Evolutionary conservation across 2,888 invertebrate species (phyloP).

Genomic region (Caenorhabditis parvicauda): DNA sequence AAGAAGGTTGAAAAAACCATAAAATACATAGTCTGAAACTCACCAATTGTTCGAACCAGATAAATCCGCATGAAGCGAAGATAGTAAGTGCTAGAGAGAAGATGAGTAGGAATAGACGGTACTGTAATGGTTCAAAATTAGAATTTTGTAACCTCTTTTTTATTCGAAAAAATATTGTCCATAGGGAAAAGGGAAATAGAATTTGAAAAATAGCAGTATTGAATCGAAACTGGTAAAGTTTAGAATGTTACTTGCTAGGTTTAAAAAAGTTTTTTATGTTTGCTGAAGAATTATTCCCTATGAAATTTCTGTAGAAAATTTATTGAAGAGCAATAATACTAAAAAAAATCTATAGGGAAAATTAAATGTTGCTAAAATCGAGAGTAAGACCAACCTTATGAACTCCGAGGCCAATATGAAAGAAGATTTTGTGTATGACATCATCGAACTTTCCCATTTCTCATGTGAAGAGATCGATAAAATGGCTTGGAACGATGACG

Average conservation of each 20-base stretch:
- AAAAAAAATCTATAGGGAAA: too few species aligned
- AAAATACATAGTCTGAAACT: neutral
- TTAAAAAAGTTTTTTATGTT: neutral
- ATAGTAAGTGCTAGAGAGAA: constrained; percentile 46
- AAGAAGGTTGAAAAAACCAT: neutral
- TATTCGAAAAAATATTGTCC: too few species aligned
- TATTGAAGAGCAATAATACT: too few species aligned
- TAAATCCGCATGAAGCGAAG: constrained; percentile 47
- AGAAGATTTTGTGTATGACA: constrained; percentile 35
- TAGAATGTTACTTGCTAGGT: neutral
- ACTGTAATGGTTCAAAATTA: constrained; percentile 14
- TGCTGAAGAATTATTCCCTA: too few species aligned
- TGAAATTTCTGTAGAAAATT: too few species aligned
- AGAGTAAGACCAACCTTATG: too few species aligned
- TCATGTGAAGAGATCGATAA: too few species aligned
- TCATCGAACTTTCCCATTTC: constrained; percentile 26
- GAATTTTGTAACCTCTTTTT: neutral
- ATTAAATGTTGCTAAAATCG: too few species aligned
- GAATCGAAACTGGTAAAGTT: neutral
- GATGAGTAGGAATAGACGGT: constrained; percentile 40
- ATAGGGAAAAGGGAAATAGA: too few species aligned
- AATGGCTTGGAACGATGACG: too few species aligned
- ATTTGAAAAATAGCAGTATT: neutral
- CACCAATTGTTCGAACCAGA: constrained; percentile 57
- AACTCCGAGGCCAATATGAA: constrained; percentile 46